Percentiles rank a stretch among this genome's conserved stretches.
phyloP scores from a whole-genome alignment of 2,888 invertebrate species.

The Clitarchus hookeri region DNA sequence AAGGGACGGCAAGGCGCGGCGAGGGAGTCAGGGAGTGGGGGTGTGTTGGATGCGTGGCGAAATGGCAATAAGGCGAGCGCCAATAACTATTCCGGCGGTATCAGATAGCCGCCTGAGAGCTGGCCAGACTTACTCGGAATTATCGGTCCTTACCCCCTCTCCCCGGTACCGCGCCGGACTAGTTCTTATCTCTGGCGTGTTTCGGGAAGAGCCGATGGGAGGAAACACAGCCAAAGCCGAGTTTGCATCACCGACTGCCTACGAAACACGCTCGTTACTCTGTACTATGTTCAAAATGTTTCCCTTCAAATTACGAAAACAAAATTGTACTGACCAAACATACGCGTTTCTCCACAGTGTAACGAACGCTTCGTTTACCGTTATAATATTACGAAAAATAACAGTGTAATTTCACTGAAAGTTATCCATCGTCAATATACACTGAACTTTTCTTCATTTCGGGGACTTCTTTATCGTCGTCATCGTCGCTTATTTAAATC shows the following conservation, averaged over 20 bases:
- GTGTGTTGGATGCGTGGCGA: no score
- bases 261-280: not conserved
- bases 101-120: not conserved
- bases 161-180: not conserved
- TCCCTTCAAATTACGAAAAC: no score
- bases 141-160: not conserved
- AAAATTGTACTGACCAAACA: no score
- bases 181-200: not conserved
- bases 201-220: not conserved
- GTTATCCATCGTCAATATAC: no score
- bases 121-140: slow-evolving; percentile 1
- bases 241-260: not conserved
- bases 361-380: no score
- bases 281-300: not conserved
- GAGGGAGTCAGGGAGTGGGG: no score
- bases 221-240: not conserved
- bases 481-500: no score
- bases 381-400: no score
- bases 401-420: no score
- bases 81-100: not conserved
- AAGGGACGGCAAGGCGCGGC: not conserved
- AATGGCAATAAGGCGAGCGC: not conserved
- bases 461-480: no score
- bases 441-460: no score
- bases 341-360: no score